phyloP scores from a whole-genome alignment of 2,888 invertebrate genomes.

The Piscicola geometra region DNA sequence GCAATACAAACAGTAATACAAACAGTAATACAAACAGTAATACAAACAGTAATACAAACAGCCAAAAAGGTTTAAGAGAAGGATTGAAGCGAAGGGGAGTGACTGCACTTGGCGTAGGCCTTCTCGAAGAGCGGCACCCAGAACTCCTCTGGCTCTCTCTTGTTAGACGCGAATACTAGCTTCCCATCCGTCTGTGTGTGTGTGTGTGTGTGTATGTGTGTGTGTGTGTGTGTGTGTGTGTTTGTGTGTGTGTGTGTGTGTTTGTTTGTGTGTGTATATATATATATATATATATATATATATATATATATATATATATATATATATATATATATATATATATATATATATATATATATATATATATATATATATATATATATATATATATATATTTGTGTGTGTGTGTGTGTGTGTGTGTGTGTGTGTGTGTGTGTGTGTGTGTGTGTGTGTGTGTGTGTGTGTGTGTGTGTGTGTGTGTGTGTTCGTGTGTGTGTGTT shows the following conservation, averaged over 20 bases:
- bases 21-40: too few species aligned
- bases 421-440: constrained; percentile 13
- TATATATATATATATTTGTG: not conserved
- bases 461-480: constrained; percentile 15
- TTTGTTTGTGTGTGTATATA: constrained; percentile 7
- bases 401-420: constrained; percentile 11
- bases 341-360: too few species aligned
- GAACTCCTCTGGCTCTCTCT: constrained; percentile 64
- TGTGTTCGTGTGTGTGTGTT: constrained; percentile 10
- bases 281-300: not conserved
- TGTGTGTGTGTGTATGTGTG: constrained; percentile 7
- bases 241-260: constrained; percentile 3
- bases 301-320: too few species aligned
- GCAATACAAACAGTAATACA: too few species aligned
- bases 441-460: constrained; percentile 19
- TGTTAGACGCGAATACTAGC: constrained; percentile 63
- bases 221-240: constrained; percentile 1
- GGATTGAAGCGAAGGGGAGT: too few species aligned
- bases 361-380: too few species aligned
- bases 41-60: too few species aligned
- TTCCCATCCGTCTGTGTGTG: constrained; percentile 58
- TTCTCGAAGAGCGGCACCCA: constrained; percentile 70
- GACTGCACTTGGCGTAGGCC: constrained; percentile 47
- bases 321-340: too few species aligned
- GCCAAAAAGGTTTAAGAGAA: too few species aligned